phyloP scores from a whole-genome alignment of 2,888 invertebrate species.

The Microctonus hyperodae region DNA sequence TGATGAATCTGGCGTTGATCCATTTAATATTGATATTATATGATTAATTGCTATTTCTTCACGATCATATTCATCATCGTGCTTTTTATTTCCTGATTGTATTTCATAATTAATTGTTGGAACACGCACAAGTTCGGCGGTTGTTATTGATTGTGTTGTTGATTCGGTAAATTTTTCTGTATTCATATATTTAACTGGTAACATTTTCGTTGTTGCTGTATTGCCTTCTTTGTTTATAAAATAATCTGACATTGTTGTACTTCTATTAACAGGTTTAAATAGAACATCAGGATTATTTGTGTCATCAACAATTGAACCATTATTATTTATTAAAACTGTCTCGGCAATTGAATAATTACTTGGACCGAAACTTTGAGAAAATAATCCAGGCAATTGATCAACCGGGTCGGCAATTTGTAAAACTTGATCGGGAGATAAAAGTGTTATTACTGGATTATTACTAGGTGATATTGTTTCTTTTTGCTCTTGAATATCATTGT shows the following conservation, averaged over 20 bases:
- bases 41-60: slow-evolving; percentile 63
- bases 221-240: slow-evolving; percentile 31
- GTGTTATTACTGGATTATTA: slow-evolving; percentile 54
- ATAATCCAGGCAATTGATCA: slow-evolving; percentile 58
- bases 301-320: slow-evolving; percentile 58
- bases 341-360: slow-evolving; percentile 55
- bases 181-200: slow-evolving; percentile 27
- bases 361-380: slow-evolving; percentile 55
- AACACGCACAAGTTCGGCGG: slow-evolving; percentile 55
- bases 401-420: slow-evolving; percentile 60
- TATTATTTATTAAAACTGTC: slow-evolving; percentile 62
- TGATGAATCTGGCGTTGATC: slow-evolving; percentile 52
- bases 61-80: slow-evolving; percentile 53
- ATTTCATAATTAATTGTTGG: slow-evolving; percentile 59
- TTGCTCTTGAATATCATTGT: slow-evolving; percentile 49
- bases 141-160: slow-evolving; percentile 13
- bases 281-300: slow-evolving; percentile 62
- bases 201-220: slow-evolving; percentile 21
- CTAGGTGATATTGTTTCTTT: slow-evolving; percentile 34
- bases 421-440: slow-evolving; percentile 57
- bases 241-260: slow-evolving; percentile 23
- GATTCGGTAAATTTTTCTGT: background rate
- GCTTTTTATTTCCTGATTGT: slow-evolving; percentile 55
- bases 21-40: slow-evolving; percentile 63
- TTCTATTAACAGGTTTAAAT: slow-evolving; percentile 48